Conservation (phyloP, 2,113 vertebrate species). For the Pelobates fuscus region DNA sequence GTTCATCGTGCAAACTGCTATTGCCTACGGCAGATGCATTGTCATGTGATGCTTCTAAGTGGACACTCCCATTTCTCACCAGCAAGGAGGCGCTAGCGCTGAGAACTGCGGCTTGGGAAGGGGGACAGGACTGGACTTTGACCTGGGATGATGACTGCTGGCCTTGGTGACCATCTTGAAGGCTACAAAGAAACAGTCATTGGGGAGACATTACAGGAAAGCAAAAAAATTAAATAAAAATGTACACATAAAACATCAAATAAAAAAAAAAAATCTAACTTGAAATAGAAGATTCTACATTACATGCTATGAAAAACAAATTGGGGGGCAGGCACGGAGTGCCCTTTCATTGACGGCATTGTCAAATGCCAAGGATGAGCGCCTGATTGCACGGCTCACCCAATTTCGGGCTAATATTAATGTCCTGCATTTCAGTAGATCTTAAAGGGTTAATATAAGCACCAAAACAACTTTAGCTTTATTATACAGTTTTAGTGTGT, state of each 20-base stretch:
- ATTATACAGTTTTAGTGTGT: too few species aligned
- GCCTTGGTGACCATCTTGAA: conserved; percentile 97
- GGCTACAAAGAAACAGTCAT: conserved; percentile 82
- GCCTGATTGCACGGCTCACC: too few species aligned
- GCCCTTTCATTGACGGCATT: too few species aligned
- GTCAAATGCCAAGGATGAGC: too few species aligned
- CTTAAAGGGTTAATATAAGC: too few species aligned
- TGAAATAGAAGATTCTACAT: conserved; percentile 43
- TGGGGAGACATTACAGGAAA: conserved; percentile 70
- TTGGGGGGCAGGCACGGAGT: too few species aligned
- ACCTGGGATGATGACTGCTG: conserved; percentile 89
- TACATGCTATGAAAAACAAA: too few species aligned
- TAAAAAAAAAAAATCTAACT: too few species aligned
- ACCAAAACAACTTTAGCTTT: too few species aligned
- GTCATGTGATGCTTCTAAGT: conserved; percentile 94
- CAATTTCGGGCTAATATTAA: too few species aligned
- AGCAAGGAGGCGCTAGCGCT: conserved; percentile 95
- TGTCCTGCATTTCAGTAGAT: too few species aligned
- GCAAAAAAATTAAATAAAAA: conserved; percentile 62
- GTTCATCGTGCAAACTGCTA: conserved; percentile 94
- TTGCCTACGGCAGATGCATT: conserved; percentile 88
- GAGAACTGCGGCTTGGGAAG: conserved; percentile 93
- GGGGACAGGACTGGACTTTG: conserved; percentile 89
- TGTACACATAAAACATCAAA: too few species aligned
- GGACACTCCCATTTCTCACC: conserved; percentile 98